Conservation (phyloP, 1,140 invertebrate species). For the Frieseomelitta varia region DNA sequence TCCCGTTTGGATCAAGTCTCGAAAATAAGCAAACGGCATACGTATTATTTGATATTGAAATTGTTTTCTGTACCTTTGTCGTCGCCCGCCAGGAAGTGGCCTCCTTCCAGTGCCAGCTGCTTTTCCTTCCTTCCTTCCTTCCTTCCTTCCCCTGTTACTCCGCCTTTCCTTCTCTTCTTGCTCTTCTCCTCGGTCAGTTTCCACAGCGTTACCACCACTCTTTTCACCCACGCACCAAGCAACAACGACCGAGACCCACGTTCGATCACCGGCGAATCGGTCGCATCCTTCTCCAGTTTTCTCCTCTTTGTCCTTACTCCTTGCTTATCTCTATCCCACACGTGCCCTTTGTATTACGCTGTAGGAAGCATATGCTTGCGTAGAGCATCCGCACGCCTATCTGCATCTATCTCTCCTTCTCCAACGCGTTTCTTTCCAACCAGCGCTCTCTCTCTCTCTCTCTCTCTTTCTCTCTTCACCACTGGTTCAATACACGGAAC, state of each 20-base stretch:
- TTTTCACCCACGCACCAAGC: constrained; percentile 47
- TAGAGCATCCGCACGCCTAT: background rate
- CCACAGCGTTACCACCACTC: constrained; percentile 37
- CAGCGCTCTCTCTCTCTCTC: background rate
- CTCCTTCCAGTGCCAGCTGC: constrained; percentile 25
- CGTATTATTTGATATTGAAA: constrained; percentile 6
- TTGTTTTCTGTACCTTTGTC: constrained; percentile 39
- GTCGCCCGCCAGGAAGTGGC: constrained; percentile 21
- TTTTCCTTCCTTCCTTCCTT: constrained; percentile 1
- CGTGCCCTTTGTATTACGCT: constrained; percentile 24
- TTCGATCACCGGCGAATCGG: constrained; percentile 58
- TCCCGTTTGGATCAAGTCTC: background rate
- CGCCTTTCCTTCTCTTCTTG: background rate
- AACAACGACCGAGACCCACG: constrained; percentile 41
- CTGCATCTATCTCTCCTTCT: background rate
- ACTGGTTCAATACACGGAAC: background rate
- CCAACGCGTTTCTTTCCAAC: constrained; percentile 4
- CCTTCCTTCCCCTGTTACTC: background rate
- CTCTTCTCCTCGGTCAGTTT: constrained; percentile 25
- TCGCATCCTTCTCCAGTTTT: constrained; percentile 42
- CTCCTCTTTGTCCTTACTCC: constrained; percentile 15
- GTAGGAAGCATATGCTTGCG: background rate
- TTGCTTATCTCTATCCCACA: constrained; percentile 1
- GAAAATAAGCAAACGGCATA: background rate
- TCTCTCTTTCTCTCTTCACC: background rate